Evolutionary conservation across 2,113 vertebrate species (phyloP).

Genomic region (Cynocephalus volans): DNA sequence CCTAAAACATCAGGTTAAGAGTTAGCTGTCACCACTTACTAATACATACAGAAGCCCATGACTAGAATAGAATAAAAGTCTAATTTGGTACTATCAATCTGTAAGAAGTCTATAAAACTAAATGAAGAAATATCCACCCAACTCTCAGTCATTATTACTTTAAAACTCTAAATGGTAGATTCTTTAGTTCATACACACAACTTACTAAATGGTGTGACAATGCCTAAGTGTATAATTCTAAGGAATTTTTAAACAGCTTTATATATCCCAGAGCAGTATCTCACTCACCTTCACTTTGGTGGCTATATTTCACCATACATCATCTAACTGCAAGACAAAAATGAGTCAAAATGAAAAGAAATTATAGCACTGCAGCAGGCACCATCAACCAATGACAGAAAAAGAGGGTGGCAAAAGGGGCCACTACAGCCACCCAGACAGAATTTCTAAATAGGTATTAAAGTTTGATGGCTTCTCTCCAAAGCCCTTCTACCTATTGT

Average conservation of each 20-base stretch:
- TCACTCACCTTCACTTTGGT: background rate
- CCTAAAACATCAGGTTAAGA: background rate
- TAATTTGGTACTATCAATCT: background rate
- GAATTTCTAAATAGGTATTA: background rate
- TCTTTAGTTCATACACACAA: background rate
- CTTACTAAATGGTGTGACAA: background rate
- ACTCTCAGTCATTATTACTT: background rate
- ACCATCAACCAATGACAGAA: background rate
- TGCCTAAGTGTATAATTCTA: conserved; percentile 8
- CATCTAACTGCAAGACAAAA: conserved; percentile 35
- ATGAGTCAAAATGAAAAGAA: conserved; percentile 41
- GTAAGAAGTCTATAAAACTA: conserved; percentile 21
- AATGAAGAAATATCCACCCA: background rate
- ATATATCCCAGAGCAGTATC: background rate
- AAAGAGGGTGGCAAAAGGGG: background rate
- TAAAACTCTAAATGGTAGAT: background rate
- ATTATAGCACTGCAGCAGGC: background rate
- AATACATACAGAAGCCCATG: background rate
- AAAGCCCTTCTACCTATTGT: background rate
- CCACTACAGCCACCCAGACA: background rate
- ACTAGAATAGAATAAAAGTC: conserved; percentile 1
- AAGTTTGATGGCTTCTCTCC: background rate
- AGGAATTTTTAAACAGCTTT: background rate
- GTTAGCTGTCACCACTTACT: background rate
- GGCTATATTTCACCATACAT: conserved; percentile 4